phyloP scores from a whole-genome alignment of 2,888 invertebrate genomes.

The Ctenicera cuprea region DNA sequence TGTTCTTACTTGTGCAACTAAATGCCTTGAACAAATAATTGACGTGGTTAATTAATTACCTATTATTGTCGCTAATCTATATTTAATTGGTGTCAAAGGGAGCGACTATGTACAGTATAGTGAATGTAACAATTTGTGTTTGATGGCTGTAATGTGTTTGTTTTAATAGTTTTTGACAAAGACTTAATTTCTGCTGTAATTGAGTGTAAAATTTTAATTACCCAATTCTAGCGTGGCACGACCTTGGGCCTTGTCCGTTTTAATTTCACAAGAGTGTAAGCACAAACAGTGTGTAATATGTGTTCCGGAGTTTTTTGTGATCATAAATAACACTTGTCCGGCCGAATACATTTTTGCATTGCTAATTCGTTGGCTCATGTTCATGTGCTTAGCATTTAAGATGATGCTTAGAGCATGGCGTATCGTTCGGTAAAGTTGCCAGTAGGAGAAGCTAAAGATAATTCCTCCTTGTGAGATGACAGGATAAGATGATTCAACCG shows the following conservation, averaged over 20 bases:
- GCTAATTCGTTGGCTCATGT: slow-evolving; percentile 9
- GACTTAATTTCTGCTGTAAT: slow-evolving; percentile 43
- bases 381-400: background rate
- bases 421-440: slow-evolving; percentile 12
- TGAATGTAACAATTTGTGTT: background rate
- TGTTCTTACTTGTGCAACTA: background rate
- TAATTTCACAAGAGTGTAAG: slow-evolving; percentile 29
- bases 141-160: slow-evolving; percentile 4
- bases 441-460: slow-evolving; percentile 30
- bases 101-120: background rate
- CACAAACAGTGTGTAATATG: background rate
- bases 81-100: slow-evolving; percentile 3
- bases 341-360: slow-evolving; percentile 19
- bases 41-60: background rate
- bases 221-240: slow-evolving; percentile 37
- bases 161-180: slow-evolving; percentile 23
- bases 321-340: slow-evolving; percentile 23
- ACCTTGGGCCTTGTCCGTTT: slow-evolving; percentile 37
- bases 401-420: background rate
- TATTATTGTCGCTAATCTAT: slow-evolving; percentile 1
- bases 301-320: slow-evolving; percentile 22
- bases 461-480: slow-evolving; percentile 36
- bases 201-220: slow-evolving; percentile 47
- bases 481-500: slow-evolving; percentile 40
- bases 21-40: background rate